Conservation (phyloP, 2,113 vertebrate species). For the Balaenoptera acutorostrata region DNA sequence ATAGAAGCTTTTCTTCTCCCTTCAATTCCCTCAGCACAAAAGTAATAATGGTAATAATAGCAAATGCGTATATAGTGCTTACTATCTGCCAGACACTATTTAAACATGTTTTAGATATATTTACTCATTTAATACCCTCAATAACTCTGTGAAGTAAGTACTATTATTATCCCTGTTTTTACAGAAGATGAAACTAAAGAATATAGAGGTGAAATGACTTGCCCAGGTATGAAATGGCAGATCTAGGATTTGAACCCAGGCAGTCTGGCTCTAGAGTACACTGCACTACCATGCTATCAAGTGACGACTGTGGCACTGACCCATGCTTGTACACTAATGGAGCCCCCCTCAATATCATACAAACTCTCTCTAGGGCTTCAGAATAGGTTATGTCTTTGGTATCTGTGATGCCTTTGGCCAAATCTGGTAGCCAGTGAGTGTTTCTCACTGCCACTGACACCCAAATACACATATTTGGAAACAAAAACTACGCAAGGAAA, state of each 20-base stretch:
- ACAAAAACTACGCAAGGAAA: background rate
- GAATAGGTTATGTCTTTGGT: background rate
- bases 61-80: background rate
- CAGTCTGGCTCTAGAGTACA: background rate
- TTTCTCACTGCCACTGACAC: background rate
- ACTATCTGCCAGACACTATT: background rate
- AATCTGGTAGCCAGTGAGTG: background rate
- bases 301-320: background rate
- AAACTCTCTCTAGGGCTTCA: background rate
- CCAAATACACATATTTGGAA: constrained; percentile 11
- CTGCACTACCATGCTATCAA: background rate
- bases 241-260: background rate
- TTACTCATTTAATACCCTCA: background rate
- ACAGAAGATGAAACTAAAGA: background rate
- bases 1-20: background rate
- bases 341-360: background rate
- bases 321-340: background rate
- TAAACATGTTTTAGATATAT: background rate
- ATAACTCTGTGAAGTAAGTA: background rate
- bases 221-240: background rate
- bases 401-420: background rate
- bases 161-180: background rate
- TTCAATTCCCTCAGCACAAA: background rate
- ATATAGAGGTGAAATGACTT: background rate
- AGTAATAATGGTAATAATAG: background rate